These are phyloP conservation scores for Delphinapterus leucas DNA, from an alignment of 2,113 vertebrate species.

Conservation along the genomic window DNA sequence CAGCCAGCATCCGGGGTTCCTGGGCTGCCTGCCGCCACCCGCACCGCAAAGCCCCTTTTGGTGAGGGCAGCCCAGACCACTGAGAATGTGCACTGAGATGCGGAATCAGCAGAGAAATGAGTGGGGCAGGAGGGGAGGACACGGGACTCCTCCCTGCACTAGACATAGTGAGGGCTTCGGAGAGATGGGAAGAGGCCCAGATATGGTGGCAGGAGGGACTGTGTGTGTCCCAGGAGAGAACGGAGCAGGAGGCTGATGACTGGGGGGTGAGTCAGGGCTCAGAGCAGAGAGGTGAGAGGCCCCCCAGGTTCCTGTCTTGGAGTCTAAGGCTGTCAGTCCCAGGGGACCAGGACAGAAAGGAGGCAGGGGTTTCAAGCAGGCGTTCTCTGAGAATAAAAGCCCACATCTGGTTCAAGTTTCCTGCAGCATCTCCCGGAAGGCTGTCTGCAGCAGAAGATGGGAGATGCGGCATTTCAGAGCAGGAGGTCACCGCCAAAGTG, in stretches of 20 bases:
- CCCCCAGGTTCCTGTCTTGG: neutral
- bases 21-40: neutral
- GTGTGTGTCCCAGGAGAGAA: neutral
- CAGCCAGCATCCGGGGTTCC: neutral
- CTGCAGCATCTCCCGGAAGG: neutral
- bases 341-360: neutral
- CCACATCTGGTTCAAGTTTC: neutral
- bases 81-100: neutral
- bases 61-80: neutral
- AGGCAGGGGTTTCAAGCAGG: neutral
- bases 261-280: neutral
- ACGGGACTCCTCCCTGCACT: neutral
- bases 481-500: neutral
- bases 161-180: neutral
- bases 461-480: neutral
- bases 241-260: neutral
- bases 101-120: neutral
- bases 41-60: neutral
- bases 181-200: neutral
- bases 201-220: neutral
- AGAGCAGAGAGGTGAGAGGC: neutral
- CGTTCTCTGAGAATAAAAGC: neutral
- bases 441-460: fast-evolving
- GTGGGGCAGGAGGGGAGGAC: neutral
- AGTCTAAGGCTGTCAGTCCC: neutral